Evolutionary conservation across 2,113 vertebrate species (phyloP).

Genomic region (Microtus montanus): DNA sequence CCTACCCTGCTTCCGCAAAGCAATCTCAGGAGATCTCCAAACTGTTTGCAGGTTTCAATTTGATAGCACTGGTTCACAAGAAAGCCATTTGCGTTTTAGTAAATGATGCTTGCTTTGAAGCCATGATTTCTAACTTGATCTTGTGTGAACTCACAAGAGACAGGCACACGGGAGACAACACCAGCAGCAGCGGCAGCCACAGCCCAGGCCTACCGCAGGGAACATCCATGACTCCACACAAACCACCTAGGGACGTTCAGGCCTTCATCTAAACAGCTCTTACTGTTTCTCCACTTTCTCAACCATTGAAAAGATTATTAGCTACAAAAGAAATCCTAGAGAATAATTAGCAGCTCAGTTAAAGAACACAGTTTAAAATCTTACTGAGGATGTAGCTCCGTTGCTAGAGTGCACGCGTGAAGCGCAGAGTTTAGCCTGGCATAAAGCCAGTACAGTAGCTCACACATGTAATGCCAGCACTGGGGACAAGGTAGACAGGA

Average conservation of each 20-base stretch:
- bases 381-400: neutral
- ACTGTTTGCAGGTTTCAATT: slow-evolving; percentile 31
- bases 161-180: neutral
- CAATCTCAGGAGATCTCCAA: slow-evolving; percentile 11
- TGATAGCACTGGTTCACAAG: neutral
- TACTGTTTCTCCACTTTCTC: neutral
- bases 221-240: neutral
- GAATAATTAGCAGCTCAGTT: neutral
- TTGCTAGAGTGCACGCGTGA: neutral
- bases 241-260: neutral
- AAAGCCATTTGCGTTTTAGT: slow-evolving; percentile 23
- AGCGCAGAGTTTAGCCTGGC: neutral
- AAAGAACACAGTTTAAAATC: slow-evolving; percentile 4
- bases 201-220: neutral
- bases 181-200: neutral
- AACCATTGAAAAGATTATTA: neutral
- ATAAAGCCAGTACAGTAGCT: neutral
- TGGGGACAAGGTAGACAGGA: neutral
- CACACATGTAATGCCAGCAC: neutral
- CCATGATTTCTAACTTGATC: neutral
- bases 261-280: neutral
- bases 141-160: slow-evolving; percentile 1
- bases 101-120: slow-evolving; percentile 30
- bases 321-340: slow-evolving; percentile 12
- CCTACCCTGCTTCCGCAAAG: neutral